Percentiles rank a stretch among this genome's conserved stretches.
phyloP scores from a whole-genome alignment of 2,888 invertebrate species.

The Pseudanteris insignis region DNA sequence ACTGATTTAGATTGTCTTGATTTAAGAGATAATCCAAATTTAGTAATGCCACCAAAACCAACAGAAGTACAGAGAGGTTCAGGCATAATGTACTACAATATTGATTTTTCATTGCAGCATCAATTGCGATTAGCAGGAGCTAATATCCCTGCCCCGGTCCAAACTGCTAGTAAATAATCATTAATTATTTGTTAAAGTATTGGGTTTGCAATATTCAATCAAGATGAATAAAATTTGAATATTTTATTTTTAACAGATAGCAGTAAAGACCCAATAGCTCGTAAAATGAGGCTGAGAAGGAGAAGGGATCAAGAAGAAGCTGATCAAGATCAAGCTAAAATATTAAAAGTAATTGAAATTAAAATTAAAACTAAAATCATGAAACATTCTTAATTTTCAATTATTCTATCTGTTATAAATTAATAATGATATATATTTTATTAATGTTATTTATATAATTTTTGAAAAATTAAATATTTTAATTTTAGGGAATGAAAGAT shows the following conservation, averaged over 20 bases:
- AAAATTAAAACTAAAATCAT: too few species aligned
- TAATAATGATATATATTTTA: too few species aligned
- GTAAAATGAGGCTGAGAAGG: slow-evolving; percentile 88
- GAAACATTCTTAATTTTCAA: too few species aligned
- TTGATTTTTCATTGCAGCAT: slow-evolving; percentile 97
- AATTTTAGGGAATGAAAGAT: slow-evolving; percentile 80
- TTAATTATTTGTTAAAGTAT: too few species aligned
- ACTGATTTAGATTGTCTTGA: slow-evolving; percentile 90
- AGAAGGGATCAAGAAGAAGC: slow-evolving; percentile 83
- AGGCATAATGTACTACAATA: slow-evolving; percentile 94
- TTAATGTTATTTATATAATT: neutral
- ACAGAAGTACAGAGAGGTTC: slow-evolving; percentile 80
- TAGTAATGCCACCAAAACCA: slow-evolving; percentile 98
- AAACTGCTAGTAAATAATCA: slow-evolving; percentile 72
- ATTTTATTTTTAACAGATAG: slow-evolving; percentile 66
- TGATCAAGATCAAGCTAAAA: slow-evolving; percentile 87
- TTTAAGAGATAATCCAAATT: slow-evolving; percentile 90
- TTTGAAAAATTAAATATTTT: neutral
- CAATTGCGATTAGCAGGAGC: slow-evolving; percentile 93
- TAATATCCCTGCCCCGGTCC: slow-evolving; percentile 77
- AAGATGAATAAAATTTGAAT: slow-evolving; percentile 3
- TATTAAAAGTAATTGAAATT: slow-evolving; percentile 75
- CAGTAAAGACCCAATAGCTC: slow-evolving; percentile 90
- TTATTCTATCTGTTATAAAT: too few species aligned
- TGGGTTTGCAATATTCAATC: too few species aligned